Base-by-base conservation (phyloP, 64 coral and sea anemone species). In the Acropora yongei region DNA sequence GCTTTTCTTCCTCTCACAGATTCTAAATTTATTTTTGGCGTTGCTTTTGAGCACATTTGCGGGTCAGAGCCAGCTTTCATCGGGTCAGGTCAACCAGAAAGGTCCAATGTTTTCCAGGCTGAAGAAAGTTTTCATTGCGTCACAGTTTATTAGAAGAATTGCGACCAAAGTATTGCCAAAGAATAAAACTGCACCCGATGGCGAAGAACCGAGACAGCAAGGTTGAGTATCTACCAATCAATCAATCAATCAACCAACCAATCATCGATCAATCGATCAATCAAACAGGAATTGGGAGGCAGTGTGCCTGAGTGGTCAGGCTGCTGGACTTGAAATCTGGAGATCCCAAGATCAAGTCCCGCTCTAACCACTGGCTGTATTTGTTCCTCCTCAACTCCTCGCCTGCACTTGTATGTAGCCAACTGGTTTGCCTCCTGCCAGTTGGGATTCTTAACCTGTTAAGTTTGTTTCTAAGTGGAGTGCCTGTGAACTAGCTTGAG, bases 21-120 rank as follows among this genome's bases (percentile, higher is more conserved):
- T 98, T 55, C 72, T 98, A 8, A 98, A 98, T 82, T 61, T 98
- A 20, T 98, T 98, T 72, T 77, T 98, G 45, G 96, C 96, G 5
- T 82, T 98, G 20, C 80, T 98, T 3, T 51, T 98, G 30, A 98
- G 93, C 44, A 93, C 96, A 2, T 98, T 98, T 75, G 86, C 80
- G 30, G 78, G 87, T 41, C 81, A 90, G 79, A 18, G 82, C 20
- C 53, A 47, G 3, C 82, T 46, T 9, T 66, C 86, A 39, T 60
- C 86, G 20, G 12, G 30, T 45, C 72, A 77, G 65, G 44, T 20
- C 78, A 79, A 78, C 0, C 76, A 86, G 79, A 77, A 48, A 67
- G 68, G 39, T 9, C 79, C 46, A 46, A 40, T 91, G 3, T 57
- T 74, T 3, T 4, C 43, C 1, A 61, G 82, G 1, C 61, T 90